Base-by-base conservation (phyloP, 2,888 invertebrate genomes). In the Nemapogon koenigi region DNA sequence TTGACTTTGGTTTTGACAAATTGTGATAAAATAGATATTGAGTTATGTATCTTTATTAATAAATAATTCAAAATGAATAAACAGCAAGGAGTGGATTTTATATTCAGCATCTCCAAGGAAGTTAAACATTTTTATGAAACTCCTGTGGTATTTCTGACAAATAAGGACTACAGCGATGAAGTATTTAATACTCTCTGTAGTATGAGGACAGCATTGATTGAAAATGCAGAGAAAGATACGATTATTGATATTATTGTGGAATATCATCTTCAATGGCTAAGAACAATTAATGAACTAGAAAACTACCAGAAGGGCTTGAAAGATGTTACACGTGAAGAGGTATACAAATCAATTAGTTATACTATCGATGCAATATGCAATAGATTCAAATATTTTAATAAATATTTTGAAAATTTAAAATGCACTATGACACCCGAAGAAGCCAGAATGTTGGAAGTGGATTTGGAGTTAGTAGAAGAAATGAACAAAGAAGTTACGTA, bases 391-490 rank as follows among this genome's bases (percentile, higher is more conserved):
- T 60, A 64, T 51, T 73, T 58, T 43, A 52, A 62, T 48, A 60
- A 43, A 35, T 76, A 66, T 43, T 59, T 73, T 51, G 54, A 64
- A 40, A 61, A 57, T 17, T 43, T 62, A 45, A 49, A 49, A 27
- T 16, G 46, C n/a, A 26, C 22, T 6, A 46, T 70, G 31, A 43
- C 63, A 16, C 63, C 62, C 43, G 43, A 44, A 35, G 46, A 59
- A 18, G 62, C 63, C 48, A 44, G 49, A 3, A 52, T 66, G 44
- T 41, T 78, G 35, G 35, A 46, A 25, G 51, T 68, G 2, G 78
- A 78, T 32, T 43, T 69, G 33, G 78, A 76, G 62, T 66, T 78
- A 39, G 53, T 76, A 15, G 67, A 71, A 53, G 72, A 66, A 16
- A 78, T 78, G 78, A 66, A 78, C 39, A 58, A 55, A 46, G 65